Conservation (phyloP, 2,888 invertebrate species). For the Pegoplata infirma region DNA sequence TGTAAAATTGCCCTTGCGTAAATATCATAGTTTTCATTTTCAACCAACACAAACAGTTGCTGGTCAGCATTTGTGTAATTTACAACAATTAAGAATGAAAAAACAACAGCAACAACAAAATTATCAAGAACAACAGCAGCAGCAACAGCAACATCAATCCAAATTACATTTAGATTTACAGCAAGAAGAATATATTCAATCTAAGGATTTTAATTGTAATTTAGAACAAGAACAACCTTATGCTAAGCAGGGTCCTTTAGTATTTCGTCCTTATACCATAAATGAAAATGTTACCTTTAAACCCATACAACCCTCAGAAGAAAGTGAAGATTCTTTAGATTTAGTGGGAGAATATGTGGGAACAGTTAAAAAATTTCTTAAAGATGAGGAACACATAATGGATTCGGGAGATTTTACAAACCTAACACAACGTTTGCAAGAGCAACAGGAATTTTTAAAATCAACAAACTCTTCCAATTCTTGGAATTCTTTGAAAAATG, state of each 20-base stretch:
- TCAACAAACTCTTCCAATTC: neutral
- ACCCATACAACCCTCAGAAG: slow-evolving; percentile 74
- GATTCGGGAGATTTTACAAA: slow-evolving; percentile 59
- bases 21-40: slow-evolving; percentile 78
- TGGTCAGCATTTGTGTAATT: slow-evolving; percentile 67
- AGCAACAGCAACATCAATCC: slow-evolving; percentile 33
- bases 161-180: slow-evolving; percentile 24
- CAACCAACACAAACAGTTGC: slow-evolving; percentile 76
- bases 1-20: slow-evolving; percentile 75
- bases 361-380: slow-evolving; percentile 38
- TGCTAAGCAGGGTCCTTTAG: slow-evolving; percentile 68
- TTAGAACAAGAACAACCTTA: slow-evolving; percentile 35
- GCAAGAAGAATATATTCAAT: neutral
- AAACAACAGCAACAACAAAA: slow-evolving; percentile 63
- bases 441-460: slow-evolving; percentile 44
- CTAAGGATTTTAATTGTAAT: neutral
- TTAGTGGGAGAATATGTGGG: slow-evolving; percentile 45
- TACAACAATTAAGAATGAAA: slow-evolving; percentile 70
- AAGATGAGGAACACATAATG: slow-evolving; percentile 48
- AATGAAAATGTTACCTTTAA: slow-evolving; percentile 76
- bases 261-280: slow-evolving; percentile 72
- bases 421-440: slow-evolving; percentile 37
- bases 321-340: slow-evolving; percentile 57
- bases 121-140: slow-evolving; percentile 36
- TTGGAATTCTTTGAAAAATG: neutral